Base-by-base conservation (phyloP, 2,113 vertebrate species). In the Platanista minor region DNA sequence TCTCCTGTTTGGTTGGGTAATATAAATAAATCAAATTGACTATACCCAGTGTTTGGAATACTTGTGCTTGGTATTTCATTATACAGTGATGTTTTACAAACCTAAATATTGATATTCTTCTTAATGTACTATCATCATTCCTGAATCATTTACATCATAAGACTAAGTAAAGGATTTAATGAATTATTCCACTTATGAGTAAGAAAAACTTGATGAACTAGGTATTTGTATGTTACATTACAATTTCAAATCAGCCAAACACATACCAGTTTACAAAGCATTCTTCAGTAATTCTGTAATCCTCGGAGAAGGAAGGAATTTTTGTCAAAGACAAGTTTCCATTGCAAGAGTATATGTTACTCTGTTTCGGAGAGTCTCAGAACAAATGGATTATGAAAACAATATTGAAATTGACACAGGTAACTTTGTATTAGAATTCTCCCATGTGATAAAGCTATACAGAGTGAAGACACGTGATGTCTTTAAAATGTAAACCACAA, bases 1-100 rank as follows among this genome's bases (percentile, higher is more conserved):
- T 97, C 6, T 96, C 94, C 98, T 98, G 54, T 90, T 57, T 71
- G 25, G 31, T 82, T 93, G 54, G 46, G 64, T 36, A 82, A 95
- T 5, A 67, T 31, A 18, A 90, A 94, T 49, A 78, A 86, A 54
- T 46, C 2, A 89, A 41, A 87, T 41, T 36, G 27, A 4, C 87
- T 41, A 54, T 25, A 59, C 12, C 25, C 52, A 87, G 39, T 41
- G 36, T 69, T 8, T 49, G 39, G 25, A 83, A 57, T 36, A 54
- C 21, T 46, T 57, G 25, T 49, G 8, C 4, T 43, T 82, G 39
- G 17, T n/a, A 75, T 85, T 87, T 87, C 20, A 90, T 46, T 36
- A n/a, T 17, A 57, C 12, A 66, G 27, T 17, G 21, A 15, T 59
- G 59, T 67, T 86, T 82, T 57, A 33, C 5, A 64, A 54, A 43